Evolutionary conservation across 2,888 invertebrate genomes (phyloP), one percentile per base, ranked within the genome.

Genomic region (Cataglyphis albicans): DNA sequence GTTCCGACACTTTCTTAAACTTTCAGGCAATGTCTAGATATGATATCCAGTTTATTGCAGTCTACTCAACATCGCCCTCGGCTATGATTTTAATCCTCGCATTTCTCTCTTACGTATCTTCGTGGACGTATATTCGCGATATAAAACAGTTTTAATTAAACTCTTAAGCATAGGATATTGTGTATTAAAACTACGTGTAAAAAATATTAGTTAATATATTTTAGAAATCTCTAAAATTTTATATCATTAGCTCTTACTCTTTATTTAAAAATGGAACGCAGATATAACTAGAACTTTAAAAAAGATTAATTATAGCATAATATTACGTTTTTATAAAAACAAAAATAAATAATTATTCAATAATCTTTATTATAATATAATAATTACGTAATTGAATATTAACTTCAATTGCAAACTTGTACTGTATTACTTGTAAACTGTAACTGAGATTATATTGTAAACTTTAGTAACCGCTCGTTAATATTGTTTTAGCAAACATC

Each of bases 1-100:
- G 83, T 88, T 87, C 74, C 86, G 48, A 84, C 64, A 72, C 52
- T 78, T 83, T 70, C 80, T 81, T 80, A 84, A 86, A 86, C 65
- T 84, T 61, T 48, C 61, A 32, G 64, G 21, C 25, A 80, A 73
- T 52, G 70, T 78, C 83, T 72, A 80, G 78, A 72, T 64, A 70
- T 68, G 70, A 75, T 83, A 67, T 78, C 48, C 68, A 59, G 59
- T 80, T 80, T 80, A 80, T 80, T 80, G 78, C 70, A 68, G 68
- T 61, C 78, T 80, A 80, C 70, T 70, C 70, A 59, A 44, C 75
- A 55, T 25, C 55, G 55, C 38, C 18, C 75, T 75, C 7, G 52
- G 52, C 48, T 57, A 67, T 59, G 64, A 82, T 75, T 82, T 82
- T 65, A 75, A 82, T 82, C 65, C 81, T 35, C 68, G 65, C 48